phyloP scores from a whole-genome alignment of 2,797 vertebrate genomes.

The Notamacropus eugenii region DNA sequence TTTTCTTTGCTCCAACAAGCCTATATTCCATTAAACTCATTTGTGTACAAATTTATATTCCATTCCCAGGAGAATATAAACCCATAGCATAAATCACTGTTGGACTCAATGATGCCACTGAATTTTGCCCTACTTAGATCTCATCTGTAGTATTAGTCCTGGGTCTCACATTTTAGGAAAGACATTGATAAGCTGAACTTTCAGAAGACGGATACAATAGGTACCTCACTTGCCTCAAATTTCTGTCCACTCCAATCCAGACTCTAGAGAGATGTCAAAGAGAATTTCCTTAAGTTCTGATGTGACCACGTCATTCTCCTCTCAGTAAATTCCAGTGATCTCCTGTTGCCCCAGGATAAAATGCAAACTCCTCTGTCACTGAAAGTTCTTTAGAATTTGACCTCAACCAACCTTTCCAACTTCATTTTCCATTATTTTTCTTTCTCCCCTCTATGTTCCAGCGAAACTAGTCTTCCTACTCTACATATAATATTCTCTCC shows the following conservation, averaged over 20 bases:
- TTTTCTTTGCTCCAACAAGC: not conserved
- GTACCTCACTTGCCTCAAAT: not conserved
- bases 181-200: not conserved
- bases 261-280: not conserved
- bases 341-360: too few species aligned
- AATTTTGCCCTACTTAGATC: not conserved
- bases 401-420: too few species aligned
- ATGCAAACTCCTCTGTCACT: too few species aligned
- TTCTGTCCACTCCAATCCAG: not conserved
- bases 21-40: not conserved
- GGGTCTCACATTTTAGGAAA: not conserved
- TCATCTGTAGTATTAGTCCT: not conserved
- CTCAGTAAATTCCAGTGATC: too few species aligned
- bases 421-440: too few species aligned
- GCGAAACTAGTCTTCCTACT: too few species aligned
- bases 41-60: not conserved
- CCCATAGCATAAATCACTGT: not conserved
- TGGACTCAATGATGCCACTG: not conserved
- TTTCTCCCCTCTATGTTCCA: too few species aligned
- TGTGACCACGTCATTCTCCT: too few species aligned
- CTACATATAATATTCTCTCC: too few species aligned
- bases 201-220: not conserved
- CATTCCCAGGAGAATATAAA: not conserved
- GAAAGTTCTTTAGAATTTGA: too few species aligned
- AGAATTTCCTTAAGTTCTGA: not conserved